phyloP scores from a whole-genome alignment of 2,888 invertebrate species.

The Ophion ventricosus region DNA sequence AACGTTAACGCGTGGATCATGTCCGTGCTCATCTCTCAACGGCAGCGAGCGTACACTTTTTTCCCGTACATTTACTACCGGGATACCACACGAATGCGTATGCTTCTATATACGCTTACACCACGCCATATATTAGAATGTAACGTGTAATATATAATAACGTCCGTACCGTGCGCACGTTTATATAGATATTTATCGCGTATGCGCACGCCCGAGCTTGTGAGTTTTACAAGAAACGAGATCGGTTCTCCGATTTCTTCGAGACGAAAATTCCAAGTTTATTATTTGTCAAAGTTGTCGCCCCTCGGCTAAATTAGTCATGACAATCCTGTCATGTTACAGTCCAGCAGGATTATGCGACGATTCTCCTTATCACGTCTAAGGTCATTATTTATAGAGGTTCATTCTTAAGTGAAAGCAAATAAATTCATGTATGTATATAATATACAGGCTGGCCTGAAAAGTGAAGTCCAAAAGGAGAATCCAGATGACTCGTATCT shows the following conservation, averaged over 20 bases:
- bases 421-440: constrained; percentile 6
- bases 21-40: constrained; percentile 38
- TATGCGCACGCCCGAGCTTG: constrained; percentile 40
- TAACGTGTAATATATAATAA: constrained; percentile 39
- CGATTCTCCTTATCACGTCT: constrained; percentile 34
- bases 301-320: constrained; percentile 57
- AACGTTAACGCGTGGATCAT: constrained; percentile 58
- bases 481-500: background rate
- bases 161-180: constrained; percentile 11
- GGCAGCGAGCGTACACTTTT: constrained; percentile 22
- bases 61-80: constrained; percentile 17
- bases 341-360: constrained; percentile 45
- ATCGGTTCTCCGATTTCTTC: constrained; percentile 60
- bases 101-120: background rate
- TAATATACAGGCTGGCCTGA: background rate
- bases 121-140: constrained; percentile 41
- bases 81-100: constrained; percentile 4
- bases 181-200: constrained; percentile 55
- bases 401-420: constrained; percentile 2
- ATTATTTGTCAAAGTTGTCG: constrained; percentile 61
- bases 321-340: constrained; percentile 57
- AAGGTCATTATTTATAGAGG: constrained; percentile 52
- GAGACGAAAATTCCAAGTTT: constrained; percentile 58
- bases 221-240: constrained; percentile 59
- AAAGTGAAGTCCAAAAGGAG: background rate